Conservation (phyloP, 2,113 vertebrate genomes). For the Psilopogon haemacephalus region DNA sequence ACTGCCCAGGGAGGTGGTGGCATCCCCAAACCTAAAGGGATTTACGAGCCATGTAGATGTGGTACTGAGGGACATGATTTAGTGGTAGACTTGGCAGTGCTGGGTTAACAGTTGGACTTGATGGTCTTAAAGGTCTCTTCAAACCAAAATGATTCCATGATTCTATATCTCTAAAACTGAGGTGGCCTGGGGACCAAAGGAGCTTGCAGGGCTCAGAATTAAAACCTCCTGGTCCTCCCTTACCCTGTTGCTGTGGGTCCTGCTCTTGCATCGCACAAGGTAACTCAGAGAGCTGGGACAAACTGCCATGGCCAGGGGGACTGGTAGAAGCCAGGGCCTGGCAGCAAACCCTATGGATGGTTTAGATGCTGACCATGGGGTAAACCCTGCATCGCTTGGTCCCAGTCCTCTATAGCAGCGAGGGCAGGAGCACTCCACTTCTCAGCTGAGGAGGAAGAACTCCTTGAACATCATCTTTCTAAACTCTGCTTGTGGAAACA, state of each 20-base stretch:
- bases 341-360: not conserved
- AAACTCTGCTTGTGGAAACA: not conserved
- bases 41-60: not conserved
- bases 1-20: not conserved
- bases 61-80: not conserved
- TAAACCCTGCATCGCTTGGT: not conserved
- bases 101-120: not conserved
- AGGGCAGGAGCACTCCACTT: not conserved
- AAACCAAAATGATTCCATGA: not conserved
- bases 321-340: not conserved
- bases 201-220: not conserved
- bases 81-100: not conserved
- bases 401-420: not conserved
- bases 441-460: not conserved
- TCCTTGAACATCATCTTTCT: not conserved
- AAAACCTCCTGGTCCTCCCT: fast-evolving
- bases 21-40: not conserved
- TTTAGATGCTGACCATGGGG: not conserved
- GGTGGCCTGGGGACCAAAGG: not conserved
- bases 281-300: not conserved
- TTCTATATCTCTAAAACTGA: not conserved
- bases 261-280: not conserved
- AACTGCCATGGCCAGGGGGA: not conserved
- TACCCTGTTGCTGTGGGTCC: not conserved
- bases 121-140: not conserved